phyloP scores from a whole-genome alignment of 2,888 invertebrate genomes.

The Folsomia manolachei region DNA sequence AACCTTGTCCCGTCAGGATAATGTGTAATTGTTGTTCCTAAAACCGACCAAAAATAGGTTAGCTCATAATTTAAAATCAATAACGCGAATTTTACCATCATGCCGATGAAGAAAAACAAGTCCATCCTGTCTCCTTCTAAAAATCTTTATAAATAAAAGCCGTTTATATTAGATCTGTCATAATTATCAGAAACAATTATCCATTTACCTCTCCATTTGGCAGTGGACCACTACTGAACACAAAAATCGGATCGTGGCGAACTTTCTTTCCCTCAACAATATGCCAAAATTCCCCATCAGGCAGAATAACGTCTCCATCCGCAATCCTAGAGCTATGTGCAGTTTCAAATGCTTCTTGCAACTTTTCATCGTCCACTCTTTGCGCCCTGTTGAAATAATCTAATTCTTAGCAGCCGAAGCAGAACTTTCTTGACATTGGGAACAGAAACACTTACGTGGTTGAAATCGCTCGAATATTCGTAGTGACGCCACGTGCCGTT shows the following conservation, averaged over 20 bases:
- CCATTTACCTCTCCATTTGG: constrained; percentile 38
- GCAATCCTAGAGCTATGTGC: constrained; percentile 33
- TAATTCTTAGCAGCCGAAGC: neutral
- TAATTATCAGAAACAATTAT: constrained; percentile 3
- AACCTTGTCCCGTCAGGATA: constrained; percentile 47
- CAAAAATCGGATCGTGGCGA: constrained; percentile 34
- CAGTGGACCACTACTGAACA: constrained; percentile 41
- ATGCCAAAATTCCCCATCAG: constrained; percentile 41
- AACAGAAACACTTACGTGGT: constrained; percentile 30
- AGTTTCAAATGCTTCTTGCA: constrained; percentile 17
- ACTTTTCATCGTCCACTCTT: constrained; percentile 23
- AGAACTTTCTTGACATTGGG: too few species aligned
- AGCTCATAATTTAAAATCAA: too few species aligned
- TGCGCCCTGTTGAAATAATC: constrained; percentile 10
- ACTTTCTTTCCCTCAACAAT: constrained; percentile 34
- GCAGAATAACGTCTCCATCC: constrained; percentile 43
- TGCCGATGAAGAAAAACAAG: constrained; percentile 40
- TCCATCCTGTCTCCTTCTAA: constrained; percentile 46
- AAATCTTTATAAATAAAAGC: constrained; percentile 19
- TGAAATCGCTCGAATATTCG: constrained; percentile 38
- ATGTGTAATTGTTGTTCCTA: constrained; percentile 43
- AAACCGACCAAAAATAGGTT: too few species aligned
- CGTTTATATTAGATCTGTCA: neutral
- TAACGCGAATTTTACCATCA: too few species aligned
- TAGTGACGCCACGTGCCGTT: constrained; percentile 44